These are phyloP conservation scores for Agriopis leucophaearia DNA, from an alignment of 2,888 invertebrate species.

Conservation along the genomic window DNA sequence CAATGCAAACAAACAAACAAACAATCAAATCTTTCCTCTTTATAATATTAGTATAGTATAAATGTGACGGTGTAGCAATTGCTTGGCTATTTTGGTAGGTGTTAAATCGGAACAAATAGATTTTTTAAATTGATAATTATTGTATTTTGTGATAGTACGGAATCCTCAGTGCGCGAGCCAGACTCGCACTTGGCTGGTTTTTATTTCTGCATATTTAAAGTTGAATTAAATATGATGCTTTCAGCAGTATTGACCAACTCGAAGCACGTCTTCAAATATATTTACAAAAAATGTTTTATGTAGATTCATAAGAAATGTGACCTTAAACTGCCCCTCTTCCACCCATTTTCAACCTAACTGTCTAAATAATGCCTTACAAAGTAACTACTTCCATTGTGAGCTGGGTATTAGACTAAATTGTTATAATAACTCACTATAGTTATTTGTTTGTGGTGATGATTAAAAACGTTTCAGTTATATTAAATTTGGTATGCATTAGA, in stretches of 20 bases:
- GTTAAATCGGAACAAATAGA: too few relatives aligned
- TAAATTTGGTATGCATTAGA: conserved; percentile 11
- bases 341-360: conserved; percentile 56
- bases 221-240: not conserved
- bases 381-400: conserved; percentile 21
- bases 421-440: conserved; percentile 29
- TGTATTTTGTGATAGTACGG: too few relatives aligned
- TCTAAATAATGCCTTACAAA: conserved; percentile 65
- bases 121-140: too few relatives aligned
- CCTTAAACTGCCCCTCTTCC: conserved; percentile 52
- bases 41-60: too few relatives aligned
- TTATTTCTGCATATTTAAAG: too few relatives aligned
- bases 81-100: too few relatives aligned
- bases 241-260: conserved; percentile 52
- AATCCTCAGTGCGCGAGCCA: too few relatives aligned
- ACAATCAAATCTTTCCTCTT: too few relatives aligned
- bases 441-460: conserved; percentile 20
- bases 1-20: too few relatives aligned
- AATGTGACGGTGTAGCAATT: too few relatives aligned
- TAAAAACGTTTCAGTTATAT: conserved; percentile 22
- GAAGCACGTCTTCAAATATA: conserved; percentile 54
- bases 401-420: conserved; percentile 27
- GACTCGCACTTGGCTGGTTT: too few relatives aligned
- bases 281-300: conserved; percentile 71
- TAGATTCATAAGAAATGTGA: conserved; percentile 68